Evolutionary conservation across 2,113 vertebrate species (phyloP).

Genomic region (Lycaon pictus): DNA sequence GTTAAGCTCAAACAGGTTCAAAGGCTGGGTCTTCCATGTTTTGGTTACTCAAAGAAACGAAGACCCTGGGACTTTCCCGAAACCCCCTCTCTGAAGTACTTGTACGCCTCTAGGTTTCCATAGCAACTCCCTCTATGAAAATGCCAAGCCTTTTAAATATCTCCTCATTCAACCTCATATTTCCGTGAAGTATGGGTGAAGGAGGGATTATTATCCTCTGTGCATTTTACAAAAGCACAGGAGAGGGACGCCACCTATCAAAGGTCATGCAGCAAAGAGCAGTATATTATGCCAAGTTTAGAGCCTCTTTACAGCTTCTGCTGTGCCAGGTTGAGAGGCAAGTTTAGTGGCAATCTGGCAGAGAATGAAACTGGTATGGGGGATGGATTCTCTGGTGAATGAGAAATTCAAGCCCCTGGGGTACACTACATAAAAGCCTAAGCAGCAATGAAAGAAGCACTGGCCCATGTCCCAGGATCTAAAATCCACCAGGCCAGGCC

Average conservation of each 20-base stretch:
- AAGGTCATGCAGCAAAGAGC: constrained; percentile 36
- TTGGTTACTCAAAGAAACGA: constrained; percentile 59
- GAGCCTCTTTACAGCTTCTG: constrained; percentile 20
- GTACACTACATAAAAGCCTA: background rate
- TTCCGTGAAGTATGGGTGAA: constrained; percentile 7
- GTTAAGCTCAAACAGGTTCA: constrained; percentile 30
- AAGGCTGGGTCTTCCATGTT: background rate
- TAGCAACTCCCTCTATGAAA: constrained; percentile 68
- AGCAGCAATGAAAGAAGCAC: background rate
- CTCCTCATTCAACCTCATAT: constrained; percentile 56
- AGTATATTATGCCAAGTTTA: background rate
- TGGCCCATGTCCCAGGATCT: background rate
- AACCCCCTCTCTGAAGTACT: constrained; percentile 30
- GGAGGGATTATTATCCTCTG: constrained; percentile 16
- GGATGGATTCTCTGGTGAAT: background rate
- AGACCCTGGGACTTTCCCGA: background rate
- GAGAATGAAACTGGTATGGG: background rate
- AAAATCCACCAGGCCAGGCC: background rate
- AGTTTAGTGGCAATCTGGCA: background rate
- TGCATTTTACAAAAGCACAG: constrained; percentile 65
- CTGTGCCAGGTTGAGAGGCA: background rate
- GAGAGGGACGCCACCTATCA: constrained; percentile 52
- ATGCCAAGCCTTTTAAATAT: constrained; percentile 63
- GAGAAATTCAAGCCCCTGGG: constrained; percentile 9
- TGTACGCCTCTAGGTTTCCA: constrained; percentile 64